Evolutionary conservation across 2,113 vertebrate genomes (phyloP).

Genomic region (Boleophthalmus pectinirostris): DNA sequence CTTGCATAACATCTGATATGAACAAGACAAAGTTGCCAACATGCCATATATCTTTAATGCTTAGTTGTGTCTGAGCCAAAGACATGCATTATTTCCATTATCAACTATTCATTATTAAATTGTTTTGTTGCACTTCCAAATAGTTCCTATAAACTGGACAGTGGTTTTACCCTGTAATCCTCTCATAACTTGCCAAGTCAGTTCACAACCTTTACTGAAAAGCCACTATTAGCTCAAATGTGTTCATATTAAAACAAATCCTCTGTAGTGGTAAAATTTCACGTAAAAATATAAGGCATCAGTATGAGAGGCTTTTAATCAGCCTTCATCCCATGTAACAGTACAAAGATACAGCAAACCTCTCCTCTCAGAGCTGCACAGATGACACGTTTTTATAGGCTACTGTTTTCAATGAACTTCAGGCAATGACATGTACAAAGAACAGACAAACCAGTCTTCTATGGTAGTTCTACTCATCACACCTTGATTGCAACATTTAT

Average conservation of each 20-base stretch:
- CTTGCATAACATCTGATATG: neutral
- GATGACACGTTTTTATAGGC: conserved; percentile 28
- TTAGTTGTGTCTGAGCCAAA: conserved; percentile 14
- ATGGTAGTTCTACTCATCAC: conserved; percentile 1
- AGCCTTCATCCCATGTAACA: conserved; percentile 34
- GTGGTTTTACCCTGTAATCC: conserved; percentile 55
- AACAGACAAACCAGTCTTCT: neutral
- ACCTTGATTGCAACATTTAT: neutral
- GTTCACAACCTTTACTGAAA: neutral
- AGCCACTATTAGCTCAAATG: neutral
- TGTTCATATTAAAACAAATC: conserved; percentile 30
- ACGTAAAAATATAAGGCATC: conserved; percentile 74
- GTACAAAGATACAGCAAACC: conserved; percentile 22
- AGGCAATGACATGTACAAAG: conserved; percentile 36
- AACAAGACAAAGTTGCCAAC: conserved; percentile 3
- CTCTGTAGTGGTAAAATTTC: conserved; percentile 42
- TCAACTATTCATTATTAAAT: conserved; percentile 7
- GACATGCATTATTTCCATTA: neutral
- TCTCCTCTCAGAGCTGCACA: conserved; percentile 45
- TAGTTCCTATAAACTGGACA: conserved; percentile 36
- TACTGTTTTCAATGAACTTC: conserved; percentile 33
- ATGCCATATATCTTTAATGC: conserved; percentile 25
- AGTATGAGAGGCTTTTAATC: conserved; percentile 49
- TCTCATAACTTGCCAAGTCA: conserved; percentile 3
- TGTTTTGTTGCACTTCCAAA: neutral